Conservation (phyloP, 1,140 invertebrate genomes). For the Procambarus clarkii region DNA sequence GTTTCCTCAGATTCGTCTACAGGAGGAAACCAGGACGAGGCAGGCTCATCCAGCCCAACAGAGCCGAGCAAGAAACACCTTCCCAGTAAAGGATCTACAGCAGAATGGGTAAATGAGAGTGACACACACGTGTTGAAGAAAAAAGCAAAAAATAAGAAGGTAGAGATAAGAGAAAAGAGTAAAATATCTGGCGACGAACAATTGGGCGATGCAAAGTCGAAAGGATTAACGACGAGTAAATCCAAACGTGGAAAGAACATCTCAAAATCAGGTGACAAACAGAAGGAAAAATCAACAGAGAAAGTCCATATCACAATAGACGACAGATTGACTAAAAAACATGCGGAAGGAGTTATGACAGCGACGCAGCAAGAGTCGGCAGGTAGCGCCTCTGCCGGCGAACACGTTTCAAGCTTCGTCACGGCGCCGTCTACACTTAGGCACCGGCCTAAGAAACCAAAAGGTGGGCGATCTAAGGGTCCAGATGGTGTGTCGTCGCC, state of each 20-base stretch:
- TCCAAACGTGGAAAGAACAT: neutral
- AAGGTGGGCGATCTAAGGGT: neutral
- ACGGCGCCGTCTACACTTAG: neutral
- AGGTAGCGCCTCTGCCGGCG: neutral
- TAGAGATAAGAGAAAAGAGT: neutral
- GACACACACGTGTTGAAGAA: neutral
- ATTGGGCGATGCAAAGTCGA: neutral
- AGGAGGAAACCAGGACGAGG: neutral
- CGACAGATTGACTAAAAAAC: neutral
- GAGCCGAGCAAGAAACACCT: neutral
- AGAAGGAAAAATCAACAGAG: constrained; percentile 1
- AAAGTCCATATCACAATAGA: neutral
- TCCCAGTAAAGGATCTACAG: neutral
- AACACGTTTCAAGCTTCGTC: neutral
- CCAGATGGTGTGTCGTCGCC: neutral
- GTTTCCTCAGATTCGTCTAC: neutral
- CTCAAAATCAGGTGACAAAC: neutral
- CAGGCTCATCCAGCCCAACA: neutral
- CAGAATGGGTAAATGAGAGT: neutral
- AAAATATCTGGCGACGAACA: too few species aligned
- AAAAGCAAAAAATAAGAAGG: neutral
- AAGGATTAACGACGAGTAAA: neutral
- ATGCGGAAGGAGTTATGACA: neutral
- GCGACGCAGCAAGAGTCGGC: neutral
- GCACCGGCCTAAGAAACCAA: neutral